phyloP scores from a whole-genome alignment of 1,140 invertebrate species.

The Drosophila ananassae region DNA sequence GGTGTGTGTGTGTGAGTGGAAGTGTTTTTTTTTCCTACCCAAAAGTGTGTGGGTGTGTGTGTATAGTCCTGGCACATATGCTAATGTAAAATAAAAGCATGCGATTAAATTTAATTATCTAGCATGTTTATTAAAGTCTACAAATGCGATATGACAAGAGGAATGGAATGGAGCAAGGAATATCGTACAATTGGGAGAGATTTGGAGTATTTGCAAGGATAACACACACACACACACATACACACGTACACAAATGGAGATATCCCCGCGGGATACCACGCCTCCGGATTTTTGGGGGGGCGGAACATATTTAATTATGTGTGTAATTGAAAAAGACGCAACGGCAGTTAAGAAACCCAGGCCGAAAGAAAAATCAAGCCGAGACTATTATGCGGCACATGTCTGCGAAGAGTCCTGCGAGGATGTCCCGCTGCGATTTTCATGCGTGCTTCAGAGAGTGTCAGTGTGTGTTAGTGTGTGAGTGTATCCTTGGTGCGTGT shows the following conservation, averaged over 20 bases:
- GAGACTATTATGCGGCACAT: conserved; percentile 70
- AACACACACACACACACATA: conserved; percentile 13
- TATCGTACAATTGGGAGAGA: conserved; percentile 74
- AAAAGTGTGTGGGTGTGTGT: neutral
- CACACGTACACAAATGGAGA: neutral
- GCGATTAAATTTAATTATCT: conserved; percentile 77
- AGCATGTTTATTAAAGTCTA: conserved; percentile 77
- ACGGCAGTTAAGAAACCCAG: conserved; percentile 64
- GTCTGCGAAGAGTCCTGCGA: conserved; percentile 42
- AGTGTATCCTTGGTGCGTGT: conserved; percentile 44
- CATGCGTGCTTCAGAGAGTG: conserved; percentile 7
- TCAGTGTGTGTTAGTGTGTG: conserved; percentile 1
- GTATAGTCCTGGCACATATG: conserved; percentile 38
- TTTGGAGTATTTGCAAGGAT: conserved; percentile 52
- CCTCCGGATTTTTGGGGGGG: conserved; percentile 14
- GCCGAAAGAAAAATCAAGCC: conserved; percentile 48
- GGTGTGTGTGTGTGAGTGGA: neutral
- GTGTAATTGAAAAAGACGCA: conserved; percentile 80
- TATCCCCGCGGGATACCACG: conserved; percentile 46
- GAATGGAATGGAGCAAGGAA: conserved; percentile 13
- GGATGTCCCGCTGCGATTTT: conserved; percentile 40
- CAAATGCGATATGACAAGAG: conserved; percentile 55
- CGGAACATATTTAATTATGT: conserved; percentile 78
- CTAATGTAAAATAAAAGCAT: conserved; percentile 74
- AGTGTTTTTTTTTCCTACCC: neutral